Evolutionary conservation across 2,113 vertebrate species (phyloP).

Genomic region (Sitta europaea): DNA sequence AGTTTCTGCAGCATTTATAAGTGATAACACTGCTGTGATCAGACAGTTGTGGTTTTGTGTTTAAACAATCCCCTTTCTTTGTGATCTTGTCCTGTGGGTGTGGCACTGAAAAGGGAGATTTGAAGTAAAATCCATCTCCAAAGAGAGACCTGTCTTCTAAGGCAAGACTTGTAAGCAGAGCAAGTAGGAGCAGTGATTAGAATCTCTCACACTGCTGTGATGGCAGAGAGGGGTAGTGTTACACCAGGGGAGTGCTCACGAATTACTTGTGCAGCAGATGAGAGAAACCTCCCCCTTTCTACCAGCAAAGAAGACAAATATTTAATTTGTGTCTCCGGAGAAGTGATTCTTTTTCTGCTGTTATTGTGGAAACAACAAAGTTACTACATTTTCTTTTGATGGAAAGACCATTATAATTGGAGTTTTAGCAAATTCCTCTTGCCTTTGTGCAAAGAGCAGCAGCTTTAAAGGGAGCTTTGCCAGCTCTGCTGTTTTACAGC

Average conservation of each 20-base stretch:
- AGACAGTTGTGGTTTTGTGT: constrained; percentile 51
- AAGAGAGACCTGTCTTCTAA: constrained; percentile 27
- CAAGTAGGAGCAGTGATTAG: constrained; percentile 52
- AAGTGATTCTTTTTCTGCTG: neutral
- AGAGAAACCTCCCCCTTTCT: constrained; percentile 55
- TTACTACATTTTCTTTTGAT: constrained; percentile 1
- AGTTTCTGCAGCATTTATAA: neutral
- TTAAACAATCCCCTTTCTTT: constrained; percentile 40
- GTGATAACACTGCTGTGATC: constrained; percentile 45
- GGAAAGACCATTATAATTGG: neutral
- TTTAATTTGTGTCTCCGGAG: constrained; percentile 37
- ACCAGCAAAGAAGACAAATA: constrained; percentile 36
- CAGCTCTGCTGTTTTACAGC: neutral
- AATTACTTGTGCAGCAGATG: constrained; percentile 33
- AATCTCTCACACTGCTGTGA: constrained; percentile 27
- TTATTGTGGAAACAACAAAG: neutral
- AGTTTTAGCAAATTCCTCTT: neutral
- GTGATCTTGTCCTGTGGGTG: constrained; percentile 45
- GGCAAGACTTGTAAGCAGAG: constrained; percentile 19
- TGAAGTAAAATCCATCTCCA: constrained; percentile 34
- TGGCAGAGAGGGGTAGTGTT: constrained; percentile 21
- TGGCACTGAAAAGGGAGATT: constrained; percentile 59
- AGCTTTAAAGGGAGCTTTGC: neutral
- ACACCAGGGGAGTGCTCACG: neutral
- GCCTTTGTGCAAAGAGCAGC: neutral